Evolutionary conservation across 2,113 vertebrate genomes (phyloP), one percentile per base, ranked within the genome.

Genomic region (Bagarius yarrelli): DNA sequence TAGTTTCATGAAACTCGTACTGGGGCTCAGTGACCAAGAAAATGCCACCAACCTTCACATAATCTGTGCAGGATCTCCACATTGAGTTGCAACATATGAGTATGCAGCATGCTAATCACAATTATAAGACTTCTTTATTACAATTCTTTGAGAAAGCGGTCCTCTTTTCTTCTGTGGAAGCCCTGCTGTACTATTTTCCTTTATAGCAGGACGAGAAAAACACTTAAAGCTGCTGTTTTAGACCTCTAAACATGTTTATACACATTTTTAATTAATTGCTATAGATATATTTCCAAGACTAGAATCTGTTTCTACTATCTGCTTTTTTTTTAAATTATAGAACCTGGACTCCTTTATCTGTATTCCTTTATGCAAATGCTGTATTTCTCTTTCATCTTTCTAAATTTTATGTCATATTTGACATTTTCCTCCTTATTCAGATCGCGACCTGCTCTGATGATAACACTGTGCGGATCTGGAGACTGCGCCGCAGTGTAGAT

Each of bases 401-500:
- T 55, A 55, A 14, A 55, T 34, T 34, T 5, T 47, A 47, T 3
- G 1, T 55, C 11, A 3, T 6, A 14, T 50, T 50, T 50, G 44
- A 30, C 8, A 19, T 71, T 74, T 74, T 23, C 40, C 1, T 61
- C 69, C 86, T 36, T 87, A 70, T 85, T 32, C 87, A 99, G 98
- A 97, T 99, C 88, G 95, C 94, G 83, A 97, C 98, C 0, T 99
- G 97, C 84, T 99, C 98, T 8, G 98, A 99, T 89, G 98, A 99
- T 87, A 97, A 98, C 89, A 96, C 95, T 3, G 83, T 99, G 32
- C 94, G 94, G 82, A 91, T 99, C 82, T 99, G 98, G 98, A 94
- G 95, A 30, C 89, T 99, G 83, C 91, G 83, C n/a, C 88, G 86
- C 83, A 61, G 34, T 85, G 69, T 78, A 12, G 91, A 93, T 19